These are phyloP conservation scores for Indicator indicator DNA, from an alignment of 2,113 vertebrate genomes.

Conservation along the genomic window DNA sequence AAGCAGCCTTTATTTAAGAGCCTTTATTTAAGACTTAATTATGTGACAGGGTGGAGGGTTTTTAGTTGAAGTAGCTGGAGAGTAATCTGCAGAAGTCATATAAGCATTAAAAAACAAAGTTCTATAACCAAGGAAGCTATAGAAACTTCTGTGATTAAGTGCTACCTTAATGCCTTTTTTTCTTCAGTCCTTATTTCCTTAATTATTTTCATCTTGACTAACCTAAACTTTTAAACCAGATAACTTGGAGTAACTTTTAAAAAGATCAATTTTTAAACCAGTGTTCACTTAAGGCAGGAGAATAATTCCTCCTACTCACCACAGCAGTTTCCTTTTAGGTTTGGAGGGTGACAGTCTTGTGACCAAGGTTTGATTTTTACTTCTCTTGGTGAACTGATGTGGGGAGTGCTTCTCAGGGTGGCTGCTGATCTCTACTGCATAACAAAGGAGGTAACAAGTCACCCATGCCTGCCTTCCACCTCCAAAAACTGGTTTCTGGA, in stretches of 20 bases:
- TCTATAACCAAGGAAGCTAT: background rate
- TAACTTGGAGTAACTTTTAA: background rate
- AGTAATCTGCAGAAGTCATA: background rate
- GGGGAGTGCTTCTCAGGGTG: background rate
- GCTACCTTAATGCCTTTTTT: background rate
- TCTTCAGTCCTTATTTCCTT: background rate
- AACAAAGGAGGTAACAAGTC: background rate
- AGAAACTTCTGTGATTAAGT: background rate
- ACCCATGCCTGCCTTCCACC: background rate
- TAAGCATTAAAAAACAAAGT: background rate
- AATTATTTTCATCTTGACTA: background rate
- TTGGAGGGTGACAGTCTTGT: background rate
- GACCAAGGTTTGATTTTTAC: too few species aligned
- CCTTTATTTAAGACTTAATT: background rate
- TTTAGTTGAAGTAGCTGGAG: background rate
- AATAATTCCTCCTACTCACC: background rate
- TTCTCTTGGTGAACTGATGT: too few species aligned
- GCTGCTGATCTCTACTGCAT: accelerated
- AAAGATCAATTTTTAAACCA: background rate
- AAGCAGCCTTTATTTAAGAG: background rate
- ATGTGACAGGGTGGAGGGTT: background rate
- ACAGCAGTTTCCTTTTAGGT: background rate
- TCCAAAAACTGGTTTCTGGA: background rate
- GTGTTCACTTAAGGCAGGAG: background rate
- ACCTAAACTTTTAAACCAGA: background rate